Base-by-base conservation (phyloP, 2,113 vertebrate species). In the Indicator maculatus region DNA sequence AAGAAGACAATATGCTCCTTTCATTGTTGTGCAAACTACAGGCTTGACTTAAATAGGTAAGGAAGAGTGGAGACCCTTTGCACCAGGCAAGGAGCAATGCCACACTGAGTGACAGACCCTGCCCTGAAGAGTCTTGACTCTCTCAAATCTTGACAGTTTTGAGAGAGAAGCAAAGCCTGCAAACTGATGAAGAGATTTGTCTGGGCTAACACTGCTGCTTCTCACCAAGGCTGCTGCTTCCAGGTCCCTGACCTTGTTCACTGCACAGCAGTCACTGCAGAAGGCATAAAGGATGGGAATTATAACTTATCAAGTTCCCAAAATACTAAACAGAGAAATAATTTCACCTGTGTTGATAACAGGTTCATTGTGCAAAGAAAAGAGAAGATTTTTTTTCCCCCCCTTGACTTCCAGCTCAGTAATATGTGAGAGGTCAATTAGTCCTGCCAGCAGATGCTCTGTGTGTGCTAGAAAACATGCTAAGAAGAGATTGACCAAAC, bases 1-100 rank as follows among this genome's bases (percentile, higher is more conserved):
- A 74, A 69, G 84, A 82, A 70, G n/a, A 89, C 12, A 85, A 75
- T 77, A 80, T 71, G 76, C 86, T 85, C 31, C 60, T 21, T 16
- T 83, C 91, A 91, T 94, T 89, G 87, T 84, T 93, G 84, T 56
- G 73, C 44, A 60, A 28, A 70, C 77, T 77, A 70, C 28, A 36
- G 33, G 3, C 33, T 59, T n/a, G 60, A 44, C 59, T 93, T 92
- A 67, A 55, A 81, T 65, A 63, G 56, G 50, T 90, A 74, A 84
- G 33, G 27, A 64, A 76, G 45, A 83, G 50, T 23, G 45, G 39
- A 89, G 3, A 83, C 59, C 58, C 60, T 83, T 81, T 80, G 44
- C 39, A 52, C 27, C n/a, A 73, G 36, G 23, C 55, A 73, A 38
- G 17, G 33, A 67, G 39, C 27, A 50, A 18, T 17, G 44, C 16